Base-by-base conservation (phyloP, 1,140 invertebrate genomes). In the Phymorhynchus buccinoides region DNA sequence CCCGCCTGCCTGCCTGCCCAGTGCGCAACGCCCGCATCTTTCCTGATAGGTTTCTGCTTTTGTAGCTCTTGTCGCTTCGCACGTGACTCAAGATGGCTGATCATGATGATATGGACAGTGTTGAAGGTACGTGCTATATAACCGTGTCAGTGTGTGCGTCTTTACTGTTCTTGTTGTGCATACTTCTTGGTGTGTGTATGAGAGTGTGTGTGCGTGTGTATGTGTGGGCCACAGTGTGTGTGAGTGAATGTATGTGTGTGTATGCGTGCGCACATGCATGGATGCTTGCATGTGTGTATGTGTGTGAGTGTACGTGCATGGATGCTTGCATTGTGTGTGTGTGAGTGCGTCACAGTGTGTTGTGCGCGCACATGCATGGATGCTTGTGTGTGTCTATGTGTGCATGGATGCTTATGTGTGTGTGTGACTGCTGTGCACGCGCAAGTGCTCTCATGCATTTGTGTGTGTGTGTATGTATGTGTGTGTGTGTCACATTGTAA, bases 61-160 rank as follows among this genome's bases (percentile, higher is more conserved):
- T 75, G 32, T 75, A 18, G 56, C 56, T 62, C 56, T 62, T 62
- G 56, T 62, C 35, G n/a, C 77, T 12, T 35, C 77, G 22, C 77
- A 79, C 77, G 77, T 52, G 77, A 79, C 42, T n/a, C 56, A 83
- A 22, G 35, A 83, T 73, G 81, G 81, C 81, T n/a, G 81, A 83
- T 71, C 81, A 83, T 41, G 81, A 83, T 83, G 81, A 83, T 66
- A 83, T 83, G 81, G 81, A 73, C 81, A 83, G 81, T 73, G 66
- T 83, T n/a, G 81, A 83, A 83, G 81, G 81, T 83, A 83, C 37
- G 81, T n/a, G n/a, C n/a, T n/a, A n/a, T n/a, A n/a, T 30, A 48
- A 44, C 30, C 44, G 30, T 42, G 44, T 41, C 39, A n/a, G 56
- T 62, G 56, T 62, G 56, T 62, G 14, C 22, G 22, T n/a, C n/a